Base-by-base conservation (phyloP, 1,140 invertebrate genomes). In the Gryllus bimaculatus region DNA sequence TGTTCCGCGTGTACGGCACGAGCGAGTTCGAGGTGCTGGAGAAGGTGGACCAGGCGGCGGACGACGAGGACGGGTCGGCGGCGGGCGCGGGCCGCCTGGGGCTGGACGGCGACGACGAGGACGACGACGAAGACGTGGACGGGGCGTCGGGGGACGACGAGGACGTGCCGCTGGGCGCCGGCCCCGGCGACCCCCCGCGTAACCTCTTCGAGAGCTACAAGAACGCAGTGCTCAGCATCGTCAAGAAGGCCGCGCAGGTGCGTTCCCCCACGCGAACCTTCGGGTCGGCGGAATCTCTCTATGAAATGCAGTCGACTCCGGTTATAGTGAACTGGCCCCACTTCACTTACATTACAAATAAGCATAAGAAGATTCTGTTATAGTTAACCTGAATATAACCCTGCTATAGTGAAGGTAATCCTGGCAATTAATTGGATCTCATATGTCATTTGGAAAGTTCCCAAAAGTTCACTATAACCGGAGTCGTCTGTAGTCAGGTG, bases 1-100 rank as follows among this genome's bases (percentile, higher is more conserved):
- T 97, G 18, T 94, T 98, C 85, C 90, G 94, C 73, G 93, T 96
- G 8, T 98, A 94, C 84, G 97, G 97, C 8, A 96, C 94, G 7
- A 95, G 93, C 74, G 95, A 96, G 84, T 95, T 95, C 84, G 95
- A 96, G 85, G 94, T 96, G 12, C 85, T 94, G 7, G 93, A 94
- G 84, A 94, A 92, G 49, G 93, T 91, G 80, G 90, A 92, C 75
- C 90, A 91, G 74, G 89, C 91, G 80, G 89, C 90, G 26, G 89
- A 90, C 48, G 89, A 90, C 48, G 82, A 84, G 8, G 87, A 88
- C 15, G 89, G 90, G 75, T 84, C 85, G 82, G 73, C 80, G 6
- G 80, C 84, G 47, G 86, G 87, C 78, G 84, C 85, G 1, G 87
- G 89, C 26, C 87, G 86, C 79, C 82, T 83, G 20, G 86, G 86